phyloP scores from a whole-genome alignment of 2,888 invertebrate genomes.

The Agrotis segetum region DNA sequence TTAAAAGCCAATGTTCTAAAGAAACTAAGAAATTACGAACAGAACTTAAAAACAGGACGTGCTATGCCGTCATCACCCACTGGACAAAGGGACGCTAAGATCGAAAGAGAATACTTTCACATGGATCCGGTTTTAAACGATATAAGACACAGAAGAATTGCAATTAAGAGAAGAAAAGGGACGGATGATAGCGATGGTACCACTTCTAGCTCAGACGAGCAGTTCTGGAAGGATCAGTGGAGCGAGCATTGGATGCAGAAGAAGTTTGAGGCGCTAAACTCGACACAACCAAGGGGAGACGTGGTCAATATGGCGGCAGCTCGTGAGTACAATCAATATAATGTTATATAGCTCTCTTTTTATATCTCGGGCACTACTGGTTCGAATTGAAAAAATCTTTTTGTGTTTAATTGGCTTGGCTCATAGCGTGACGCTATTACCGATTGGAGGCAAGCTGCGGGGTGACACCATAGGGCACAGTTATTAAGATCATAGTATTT shows the following conservation, averaged over 20 bases:
- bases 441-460: too few relatives aligned
- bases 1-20: slow-evolving; percentile 36
- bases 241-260: slow-evolving; percentile 72
- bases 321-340: slow-evolving; percentile 68
- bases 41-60: slow-evolving; percentile 22
- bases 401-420: too few relatives aligned
- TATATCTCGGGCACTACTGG: too few relatives aligned
- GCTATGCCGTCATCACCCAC: slow-evolving; percentile 15
- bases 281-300: slow-evolving; percentile 72
- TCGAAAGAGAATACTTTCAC: slow-evolving; percentile 56
- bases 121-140: slow-evolving; percentile 76
- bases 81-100: slow-evolving; percentile 1
- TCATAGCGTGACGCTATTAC: too few relatives aligned
- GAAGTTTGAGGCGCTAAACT: slow-evolving; percentile 76
- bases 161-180: slow-evolving; percentile 12
- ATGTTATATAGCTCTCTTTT: too few relatives aligned
- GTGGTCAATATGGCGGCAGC: slow-evolving; percentile 84
- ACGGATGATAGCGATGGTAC: not conserved
- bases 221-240: slow-evolving; percentile 72
- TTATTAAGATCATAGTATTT: too few relatives aligned
- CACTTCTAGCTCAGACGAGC: slow-evolving; percentile 48
- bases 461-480: too few relatives aligned
- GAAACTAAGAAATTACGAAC: slow-evolving; percentile 37
- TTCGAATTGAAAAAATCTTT: too few relatives aligned
- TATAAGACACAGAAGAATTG: slow-evolving; percentile 45